A percentile compares a stretch with the other conserved stretches of the same genome.
These are phyloP conservation scores for Ennomos fuscantarius DNA, from an alignment of 2,888 invertebrate genomes.

Conservation along the genomic window DNA sequence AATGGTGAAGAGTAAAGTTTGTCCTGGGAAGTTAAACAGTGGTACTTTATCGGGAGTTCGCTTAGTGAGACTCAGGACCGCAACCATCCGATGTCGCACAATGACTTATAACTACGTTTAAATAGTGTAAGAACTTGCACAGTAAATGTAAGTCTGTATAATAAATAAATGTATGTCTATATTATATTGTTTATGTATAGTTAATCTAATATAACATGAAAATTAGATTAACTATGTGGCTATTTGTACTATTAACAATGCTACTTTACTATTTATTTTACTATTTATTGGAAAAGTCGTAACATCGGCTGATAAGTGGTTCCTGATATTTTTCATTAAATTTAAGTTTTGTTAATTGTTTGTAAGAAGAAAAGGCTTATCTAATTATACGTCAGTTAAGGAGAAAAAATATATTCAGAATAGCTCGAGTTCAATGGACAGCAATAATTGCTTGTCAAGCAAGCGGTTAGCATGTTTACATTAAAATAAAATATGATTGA, in stretches of 20 bases:
- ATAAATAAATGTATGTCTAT: not conserved
- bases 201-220: too few relatives aligned
- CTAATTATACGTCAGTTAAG: not conserved
- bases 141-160: not conserved
- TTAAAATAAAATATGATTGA: too few relatives aligned
- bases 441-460: too few relatives aligned
- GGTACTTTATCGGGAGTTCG: slow-evolving; percentile 54
- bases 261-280: too few relatives aligned
- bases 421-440: too few relatives aligned
- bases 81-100: slow-evolving; percentile 51
- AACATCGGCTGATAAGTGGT: too few relatives aligned
- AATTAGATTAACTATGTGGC: too few relatives aligned
- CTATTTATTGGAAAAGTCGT: too few relatives aligned
- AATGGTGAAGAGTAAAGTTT: slow-evolving; percentile 60
- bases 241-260: too few relatives aligned
- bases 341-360: too few relatives aligned
- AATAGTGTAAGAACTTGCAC: slow-evolving; percentile 5
- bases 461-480: too few relatives aligned
- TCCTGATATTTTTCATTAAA: not conserved
- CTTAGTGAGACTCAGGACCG: slow-evolving; percentile 48
- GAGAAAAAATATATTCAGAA: not conserved
- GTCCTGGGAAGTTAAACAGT: slow-evolving; percentile 60
- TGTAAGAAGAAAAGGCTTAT: not conserved
- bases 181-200: too few relatives aligned
- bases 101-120: slow-evolving; percentile 36